Evolutionary conservation across 1,140 invertebrate genomes (phyloP), one percentile per base, ranked within the genome.

Genomic region (Nasonia vitripennis): DNA sequence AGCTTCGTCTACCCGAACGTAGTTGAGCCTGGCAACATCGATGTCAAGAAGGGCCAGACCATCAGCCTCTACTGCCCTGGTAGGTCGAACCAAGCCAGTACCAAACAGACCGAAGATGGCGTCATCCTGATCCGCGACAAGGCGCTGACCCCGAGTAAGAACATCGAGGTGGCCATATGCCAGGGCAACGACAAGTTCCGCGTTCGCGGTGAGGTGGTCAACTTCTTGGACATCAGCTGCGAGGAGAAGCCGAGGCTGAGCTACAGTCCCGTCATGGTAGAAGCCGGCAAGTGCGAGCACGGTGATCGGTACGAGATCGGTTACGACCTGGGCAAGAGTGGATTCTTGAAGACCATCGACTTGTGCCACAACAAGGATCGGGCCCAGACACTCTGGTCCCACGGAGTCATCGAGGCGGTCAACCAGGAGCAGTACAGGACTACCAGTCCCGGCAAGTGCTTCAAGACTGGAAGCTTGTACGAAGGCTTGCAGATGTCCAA

Each of bases 251-350:
- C 70, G 20, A 71, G 45, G 2, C 17, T 37, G 20, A 86, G 84
- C 20, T 78, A 86, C 73, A 78, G 41, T 1, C 34, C 79, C 6
- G 55, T 86, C 6, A n/a, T 80, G 48, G 23, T 23, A 1, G 6
- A 81, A 5, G 9, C 4, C 23, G 27, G n/a, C 4, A 14, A 70
- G 41, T 86, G 84, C 41, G 31, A 17, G 23, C 77, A 71, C 7
- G 84, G 84, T 0, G 17, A 78, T 1, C 68, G 41, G 0, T 86
- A 77, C 62, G 84, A 81, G 34, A 85, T 85, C 17, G 84, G 84
- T 6, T 85, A 34, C 27, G 84, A 85, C 1, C 31, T 85, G 1
- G 62, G n/a, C 1, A 37, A 70, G 2, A 34, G 27, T 2, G 71
- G 71, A 12, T 86, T 86, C 41, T 14, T 82, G 3, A 67, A 37